These are phyloP conservation scores for Laticauda laticaudata DNA, from an alignment of 2,113 vertebrate species.

Conservation along the genomic window DNA sequence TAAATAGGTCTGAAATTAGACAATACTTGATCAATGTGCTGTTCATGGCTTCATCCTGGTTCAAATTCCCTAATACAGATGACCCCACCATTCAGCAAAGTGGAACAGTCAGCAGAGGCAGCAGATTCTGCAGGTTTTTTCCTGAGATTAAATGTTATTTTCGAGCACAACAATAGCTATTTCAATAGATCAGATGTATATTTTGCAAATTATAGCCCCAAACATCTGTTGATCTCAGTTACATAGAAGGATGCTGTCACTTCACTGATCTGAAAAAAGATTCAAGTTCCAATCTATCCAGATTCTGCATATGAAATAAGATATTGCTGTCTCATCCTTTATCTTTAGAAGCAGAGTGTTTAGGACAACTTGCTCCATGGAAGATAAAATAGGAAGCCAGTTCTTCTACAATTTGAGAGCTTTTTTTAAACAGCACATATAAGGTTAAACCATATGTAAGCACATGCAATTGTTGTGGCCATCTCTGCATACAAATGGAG, in stretches of 20 bases:
- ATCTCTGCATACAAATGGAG: neutral
- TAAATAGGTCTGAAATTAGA: neutral
- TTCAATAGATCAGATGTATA: neutral
- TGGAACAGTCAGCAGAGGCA: neutral
- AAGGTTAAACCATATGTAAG: neutral
- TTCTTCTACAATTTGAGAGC: neutral
- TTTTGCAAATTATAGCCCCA: neutral
- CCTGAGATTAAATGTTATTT: neutral
- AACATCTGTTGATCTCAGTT: neutral
- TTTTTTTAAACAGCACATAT: neutral
- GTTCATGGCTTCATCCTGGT: too few species aligned
- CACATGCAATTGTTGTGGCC: neutral
- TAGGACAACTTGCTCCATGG: neutral
- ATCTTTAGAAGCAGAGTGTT: neutral
- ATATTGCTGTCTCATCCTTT: neutral
- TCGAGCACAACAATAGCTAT: neutral
- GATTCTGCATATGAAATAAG: neutral
- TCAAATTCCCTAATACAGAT: neutral
- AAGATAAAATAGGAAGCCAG: neutral
- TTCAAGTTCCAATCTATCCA: neutral
- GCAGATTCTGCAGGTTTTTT: neutral
- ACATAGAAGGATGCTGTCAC: neutral
- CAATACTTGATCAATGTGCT: neutral
- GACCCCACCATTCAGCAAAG: neutral
- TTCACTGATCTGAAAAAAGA: neutral